Evolutionary conservation across 2,113 vertebrate genomes (phyloP).

Genomic region (Catharus minimus): DNA sequence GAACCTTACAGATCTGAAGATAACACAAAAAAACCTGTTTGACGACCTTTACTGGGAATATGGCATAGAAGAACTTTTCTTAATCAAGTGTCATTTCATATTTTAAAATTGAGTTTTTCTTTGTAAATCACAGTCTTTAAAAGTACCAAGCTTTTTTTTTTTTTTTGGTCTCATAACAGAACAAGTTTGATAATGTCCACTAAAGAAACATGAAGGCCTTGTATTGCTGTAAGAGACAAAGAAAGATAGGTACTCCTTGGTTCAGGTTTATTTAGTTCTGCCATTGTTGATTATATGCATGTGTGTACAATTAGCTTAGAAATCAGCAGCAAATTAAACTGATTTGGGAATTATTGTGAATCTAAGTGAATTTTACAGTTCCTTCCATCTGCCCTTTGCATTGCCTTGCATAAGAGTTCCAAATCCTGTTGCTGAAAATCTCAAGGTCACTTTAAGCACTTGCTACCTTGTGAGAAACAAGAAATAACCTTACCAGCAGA

Average conservation of each 20-base stretch:
- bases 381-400: not conserved
- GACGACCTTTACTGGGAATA: not conserved
- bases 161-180: not conserved
- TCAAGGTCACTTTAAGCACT: not conserved
- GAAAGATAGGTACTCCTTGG: not conserved
- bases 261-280: not conserved
- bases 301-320: not conserved
- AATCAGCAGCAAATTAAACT: constrained; percentile 2
- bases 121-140: not conserved
- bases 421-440: not conserved
- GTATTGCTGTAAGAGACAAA: not conserved
- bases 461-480: not conserved
- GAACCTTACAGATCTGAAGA: not conserved
- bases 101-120: constrained; percentile 22
- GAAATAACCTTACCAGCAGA: not conserved
- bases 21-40: not conserved
- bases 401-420: not conserved
- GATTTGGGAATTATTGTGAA: not conserved
- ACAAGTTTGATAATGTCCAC: not conserved
- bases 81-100: constrained; percentile 28
- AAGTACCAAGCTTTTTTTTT: not conserved
- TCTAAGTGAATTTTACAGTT: constrained; percentile 2
- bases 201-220: not conserved
- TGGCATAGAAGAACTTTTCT: not conserved
- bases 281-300: not conserved